Evolutionary conservation across 2,113 vertebrate species (phyloP).

Genomic region (Oreocharis arfaki): DNA sequence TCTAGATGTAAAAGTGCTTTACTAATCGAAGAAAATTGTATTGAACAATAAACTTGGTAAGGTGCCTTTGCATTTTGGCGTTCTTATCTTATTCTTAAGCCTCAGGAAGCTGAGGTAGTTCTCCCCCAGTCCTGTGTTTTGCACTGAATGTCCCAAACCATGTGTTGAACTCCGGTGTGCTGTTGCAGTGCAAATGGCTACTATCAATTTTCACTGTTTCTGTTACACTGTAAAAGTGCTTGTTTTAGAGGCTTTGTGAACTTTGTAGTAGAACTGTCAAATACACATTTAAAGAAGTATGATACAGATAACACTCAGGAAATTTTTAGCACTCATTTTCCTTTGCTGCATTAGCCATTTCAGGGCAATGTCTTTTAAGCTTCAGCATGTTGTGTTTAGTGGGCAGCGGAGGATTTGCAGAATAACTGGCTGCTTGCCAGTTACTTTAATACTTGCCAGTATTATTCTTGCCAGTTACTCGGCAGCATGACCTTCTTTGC

Average conservation of each 20-base stretch:
- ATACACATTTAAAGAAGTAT: rapidly evolving
- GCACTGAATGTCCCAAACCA: not conserved
- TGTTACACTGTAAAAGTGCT: not conserved
- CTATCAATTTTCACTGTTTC: not conserved
- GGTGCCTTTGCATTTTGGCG: not conserved
- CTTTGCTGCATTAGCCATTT: not conserved
- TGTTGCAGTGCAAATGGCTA: not conserved
- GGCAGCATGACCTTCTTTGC: not conserved
- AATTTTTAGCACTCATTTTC: not conserved
- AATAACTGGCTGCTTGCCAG: not conserved
- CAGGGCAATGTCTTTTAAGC: not conserved
- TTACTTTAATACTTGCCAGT: too few relatives aligned
- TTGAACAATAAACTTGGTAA: not conserved
- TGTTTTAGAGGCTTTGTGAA: not conserved
- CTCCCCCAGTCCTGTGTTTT: not conserved
- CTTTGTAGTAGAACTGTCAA: not conserved
- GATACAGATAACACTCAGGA: rapidly evolving
- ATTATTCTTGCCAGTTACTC: too few relatives aligned
- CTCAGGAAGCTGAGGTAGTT: not conserved
- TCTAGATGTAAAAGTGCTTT: not conserved
- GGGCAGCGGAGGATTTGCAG: rapidly evolving
- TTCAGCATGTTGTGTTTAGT: not conserved
- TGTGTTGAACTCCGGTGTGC: not conserved
- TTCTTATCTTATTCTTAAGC: not conserved
- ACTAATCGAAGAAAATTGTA: not conserved